Conservation (phyloP, 2,888 invertebrate genomes). For the Stictocephala bisonia region DNA sequence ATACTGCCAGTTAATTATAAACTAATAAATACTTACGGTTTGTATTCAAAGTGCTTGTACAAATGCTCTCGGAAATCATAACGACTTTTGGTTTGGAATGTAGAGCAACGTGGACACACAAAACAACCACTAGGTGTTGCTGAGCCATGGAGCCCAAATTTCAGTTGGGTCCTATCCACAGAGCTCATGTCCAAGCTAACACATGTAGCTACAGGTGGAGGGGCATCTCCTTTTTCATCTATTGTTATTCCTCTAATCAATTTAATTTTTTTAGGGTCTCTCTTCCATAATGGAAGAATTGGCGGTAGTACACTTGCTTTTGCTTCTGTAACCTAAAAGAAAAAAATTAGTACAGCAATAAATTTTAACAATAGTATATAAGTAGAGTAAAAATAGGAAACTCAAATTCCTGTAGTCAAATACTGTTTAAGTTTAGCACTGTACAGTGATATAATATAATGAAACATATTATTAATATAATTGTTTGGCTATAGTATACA, state of each 20-base stretch:
- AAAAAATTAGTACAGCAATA: too few species aligned
- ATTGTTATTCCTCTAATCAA: constrained; percentile 11
- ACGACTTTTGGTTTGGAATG: neutral
- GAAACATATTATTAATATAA: too few species aligned
- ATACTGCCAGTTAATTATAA: neutral
- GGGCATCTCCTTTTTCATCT: constrained; percentile 23
- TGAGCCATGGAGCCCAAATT: constrained; percentile 7
- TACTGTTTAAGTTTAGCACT: too few species aligned
- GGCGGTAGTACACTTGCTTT: neutral
- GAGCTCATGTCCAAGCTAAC: neutral
- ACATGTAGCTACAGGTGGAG: constrained; percentile 9
- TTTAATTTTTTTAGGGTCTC: constrained; percentile 2
- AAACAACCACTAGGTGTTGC: too few species aligned
- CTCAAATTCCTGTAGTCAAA: too few species aligned
- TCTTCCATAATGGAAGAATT: constrained; percentile 10
- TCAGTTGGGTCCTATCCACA: neutral
- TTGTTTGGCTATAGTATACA: too few species aligned
- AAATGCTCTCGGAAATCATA: constrained; percentile 20
- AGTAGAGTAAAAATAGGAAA: too few species aligned
- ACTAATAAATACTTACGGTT: constrained; percentile 6
- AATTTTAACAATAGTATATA: too few species aligned
- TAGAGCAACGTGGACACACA: constrained; percentile 10
- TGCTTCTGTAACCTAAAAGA: constrained; percentile 6
- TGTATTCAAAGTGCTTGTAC: constrained; percentile 15
- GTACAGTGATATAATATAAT: too few species aligned